Base-by-base conservation (phyloP, 2,888 invertebrate genomes). In the Polia nebulosa region DNA sequence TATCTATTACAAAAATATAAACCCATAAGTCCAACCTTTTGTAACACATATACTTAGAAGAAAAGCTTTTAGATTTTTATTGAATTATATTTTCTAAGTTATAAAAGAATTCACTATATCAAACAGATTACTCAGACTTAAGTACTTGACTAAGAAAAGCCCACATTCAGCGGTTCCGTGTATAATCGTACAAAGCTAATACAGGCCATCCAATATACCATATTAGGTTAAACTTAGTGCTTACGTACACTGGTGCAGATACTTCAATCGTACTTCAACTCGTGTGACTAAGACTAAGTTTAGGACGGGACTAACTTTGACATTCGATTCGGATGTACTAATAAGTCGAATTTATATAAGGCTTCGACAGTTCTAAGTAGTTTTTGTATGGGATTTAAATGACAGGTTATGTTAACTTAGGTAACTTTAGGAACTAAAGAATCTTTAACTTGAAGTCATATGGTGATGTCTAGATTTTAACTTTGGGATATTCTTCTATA, bases 221-320 rank as follows among this genome's bases (percentile, higher is more conserved):
- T 55, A 49, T 41, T 36, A 34, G 20, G 29, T 17, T 34, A 29
- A 45, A 45, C 52, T 62, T 25, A 13, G 41, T 44, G 29, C 32
- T 27, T 34, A 57, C 25, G 20, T 32, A 47, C n/a, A 45, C 9
- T 17, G 9, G 45, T 32, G 20, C 6, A 45, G 25, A 52, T 32
- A 52, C 44, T 56, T 36, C 41, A 52, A n/a, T 59, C 45, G n/a
- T n/a, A n/a, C n/a, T n/a, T 44, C 47, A 44, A 49, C 52, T 53
- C 27, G 29, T 47, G 29, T 49, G 25, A 34, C 45, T 51, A 36
- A 51, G 51, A 55, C 53, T 27, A 75, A 55, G 20, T 75, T 75
- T 1, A 9, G 25, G 25, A 57, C 34, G 44, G 27, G 15, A 13
- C 66, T 57, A 39, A 72, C 67, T 72, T 66, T 55, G 67, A 68